Conservation (phyloP, 1,140 invertebrate species). For the Goniozus legneri region DNA sequence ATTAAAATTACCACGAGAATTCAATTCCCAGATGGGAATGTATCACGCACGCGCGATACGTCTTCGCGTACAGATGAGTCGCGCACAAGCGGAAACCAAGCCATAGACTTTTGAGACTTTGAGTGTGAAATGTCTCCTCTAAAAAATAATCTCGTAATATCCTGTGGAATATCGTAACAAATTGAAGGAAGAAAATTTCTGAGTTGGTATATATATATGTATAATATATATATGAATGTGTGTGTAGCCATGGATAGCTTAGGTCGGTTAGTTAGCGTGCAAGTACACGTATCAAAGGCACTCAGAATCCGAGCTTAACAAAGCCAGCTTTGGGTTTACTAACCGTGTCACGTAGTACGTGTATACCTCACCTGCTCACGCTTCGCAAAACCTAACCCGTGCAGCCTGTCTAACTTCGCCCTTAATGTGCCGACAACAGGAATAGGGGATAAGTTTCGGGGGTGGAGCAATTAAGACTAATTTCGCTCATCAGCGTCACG, state of each 20-base stretch:
- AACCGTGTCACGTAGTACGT: conserved; percentile 55
- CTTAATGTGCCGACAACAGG: conserved; percentile 45
- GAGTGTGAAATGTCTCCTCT: too few relatives aligned
- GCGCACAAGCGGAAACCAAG: too few relatives aligned
- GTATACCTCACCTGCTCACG: conserved; percentile 49
- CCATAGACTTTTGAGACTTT: too few relatives aligned
- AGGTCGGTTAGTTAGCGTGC: conserved; percentile 57
- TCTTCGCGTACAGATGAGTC: conserved; percentile 15
- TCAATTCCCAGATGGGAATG: conserved; percentile 47
- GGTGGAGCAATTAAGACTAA: conserved; percentile 47
- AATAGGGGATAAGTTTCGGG: conserved; percentile 41
- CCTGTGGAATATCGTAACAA: too few relatives aligned
- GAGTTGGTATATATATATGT: conserved; percentile 1
- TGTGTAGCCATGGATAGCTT: conserved; percentile 37
- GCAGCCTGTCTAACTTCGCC: conserved; percentile 41
- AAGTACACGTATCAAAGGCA: conserved; percentile 58
- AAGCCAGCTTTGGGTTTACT: conserved; percentile 51
- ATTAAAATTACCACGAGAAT: conserved; percentile 52
- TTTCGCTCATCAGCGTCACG: conserved; percentile 28
- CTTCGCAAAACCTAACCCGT: conserved; percentile 41
- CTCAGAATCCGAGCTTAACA: conserved; percentile 56
- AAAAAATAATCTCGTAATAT: too few relatives aligned
- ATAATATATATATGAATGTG: not conserved
- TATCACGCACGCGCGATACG: conserved; percentile 31
- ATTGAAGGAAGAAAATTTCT: too few relatives aligned